Evolutionary conservation across 2,888 invertebrate species (phyloP).

Genomic region (Crossocerus cetratus): DNA sequence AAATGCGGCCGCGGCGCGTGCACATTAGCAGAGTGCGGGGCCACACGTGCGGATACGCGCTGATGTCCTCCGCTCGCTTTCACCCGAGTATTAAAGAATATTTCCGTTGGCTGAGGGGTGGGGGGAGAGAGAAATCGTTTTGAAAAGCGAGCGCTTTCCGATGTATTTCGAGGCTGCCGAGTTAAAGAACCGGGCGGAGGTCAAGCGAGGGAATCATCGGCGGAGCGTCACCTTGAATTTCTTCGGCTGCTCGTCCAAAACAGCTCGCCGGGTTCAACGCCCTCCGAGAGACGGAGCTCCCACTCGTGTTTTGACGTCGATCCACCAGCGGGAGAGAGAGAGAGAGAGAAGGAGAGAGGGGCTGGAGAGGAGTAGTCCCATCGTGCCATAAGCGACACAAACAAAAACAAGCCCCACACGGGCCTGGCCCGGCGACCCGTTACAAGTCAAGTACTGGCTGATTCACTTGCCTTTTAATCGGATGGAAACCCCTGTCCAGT

Average conservation of each 20-base stretch:
- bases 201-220: conserved; percentile 20
- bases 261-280: conserved; percentile 50
- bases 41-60: no score
- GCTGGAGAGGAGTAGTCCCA: background rate
- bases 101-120: background rate
- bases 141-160: background rate
- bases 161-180: conserved; percentile 30
- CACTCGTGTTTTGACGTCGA: conserved; percentile 45
- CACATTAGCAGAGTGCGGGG: background rate
- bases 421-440: background rate
- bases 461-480: no score
- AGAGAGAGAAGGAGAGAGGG: no score
- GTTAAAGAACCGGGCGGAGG: conserved; percentile 19
- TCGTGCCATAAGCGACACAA: conserved; percentile 27
- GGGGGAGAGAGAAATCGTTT: no score
- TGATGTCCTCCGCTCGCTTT: conserved; percentile 37
- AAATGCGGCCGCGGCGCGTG: background rate
- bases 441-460: background rate
- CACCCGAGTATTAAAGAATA: no score
- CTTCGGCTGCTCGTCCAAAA: conserved; percentile 42
- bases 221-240: conserved; percentile 53
- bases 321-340: no score
- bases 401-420: conserved; percentile 1
- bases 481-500: no score
- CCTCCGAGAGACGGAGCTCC: conserved; percentile 41